Evolutionary conservation across 2,797 vertebrate genomes (phyloP).

Genomic region (Parauchenoglanis ngamensis): DNA sequence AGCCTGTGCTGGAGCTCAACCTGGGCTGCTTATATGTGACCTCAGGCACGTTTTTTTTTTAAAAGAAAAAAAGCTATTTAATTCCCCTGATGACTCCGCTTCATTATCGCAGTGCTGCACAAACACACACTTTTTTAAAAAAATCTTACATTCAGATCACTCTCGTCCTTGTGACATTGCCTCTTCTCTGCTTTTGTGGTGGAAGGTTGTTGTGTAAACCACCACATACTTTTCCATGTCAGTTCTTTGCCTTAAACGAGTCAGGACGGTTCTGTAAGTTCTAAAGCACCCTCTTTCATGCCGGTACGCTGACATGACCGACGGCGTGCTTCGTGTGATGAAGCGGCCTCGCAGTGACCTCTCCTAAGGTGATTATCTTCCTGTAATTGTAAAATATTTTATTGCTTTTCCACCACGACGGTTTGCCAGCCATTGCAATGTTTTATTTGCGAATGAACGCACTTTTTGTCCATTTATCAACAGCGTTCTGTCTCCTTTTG

Average conservation of each 20-base stretch:
- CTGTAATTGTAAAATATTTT: background rate
- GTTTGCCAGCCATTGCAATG: too few relatives aligned
- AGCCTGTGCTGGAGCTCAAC: slow-evolving; percentile 65
- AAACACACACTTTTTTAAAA: background rate
- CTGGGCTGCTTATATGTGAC: slow-evolving; percentile 63
- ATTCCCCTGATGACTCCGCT: slow-evolving; percentile 48
- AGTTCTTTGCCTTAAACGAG: too few relatives aligned
- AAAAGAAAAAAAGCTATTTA: slow-evolving; percentile 39
- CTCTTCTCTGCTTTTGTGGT: background rate
- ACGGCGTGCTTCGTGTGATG: too few relatives aligned
- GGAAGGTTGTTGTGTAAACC: too few relatives aligned
- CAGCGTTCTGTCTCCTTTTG: background rate
- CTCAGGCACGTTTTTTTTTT: slow-evolving; percentile 64
- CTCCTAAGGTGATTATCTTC: background rate
- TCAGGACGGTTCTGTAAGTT: too few relatives aligned
- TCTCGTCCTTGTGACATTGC: background rate
- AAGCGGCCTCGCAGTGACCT: too few relatives aligned
- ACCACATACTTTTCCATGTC: too few relatives aligned
- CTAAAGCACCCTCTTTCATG: too few relatives aligned
- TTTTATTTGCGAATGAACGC: too few relatives aligned
- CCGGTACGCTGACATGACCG: too few relatives aligned
- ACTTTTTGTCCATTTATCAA: background rate
- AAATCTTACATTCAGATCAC: background rate
- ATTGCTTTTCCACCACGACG: background rate
- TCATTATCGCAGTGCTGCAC: slow-evolving; percentile 27